phyloP scores from a whole-genome alignment of 35 echinoderm and acorn worm genomes.

The Ptychodera flava region DNA sequence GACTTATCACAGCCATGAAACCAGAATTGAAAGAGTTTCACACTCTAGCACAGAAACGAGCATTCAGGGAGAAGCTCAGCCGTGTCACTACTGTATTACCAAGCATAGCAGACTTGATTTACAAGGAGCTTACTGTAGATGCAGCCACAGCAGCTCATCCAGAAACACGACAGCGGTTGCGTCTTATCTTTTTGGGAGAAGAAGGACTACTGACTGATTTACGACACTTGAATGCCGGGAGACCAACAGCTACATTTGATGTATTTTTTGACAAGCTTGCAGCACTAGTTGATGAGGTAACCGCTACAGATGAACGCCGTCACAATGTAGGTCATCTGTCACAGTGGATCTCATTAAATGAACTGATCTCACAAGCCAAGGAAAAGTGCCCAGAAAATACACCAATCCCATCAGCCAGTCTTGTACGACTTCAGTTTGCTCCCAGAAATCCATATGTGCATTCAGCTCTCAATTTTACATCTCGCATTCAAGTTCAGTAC shows the following conservation, averaged over 20 bases:
- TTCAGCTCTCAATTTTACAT: conserved; percentile 11
- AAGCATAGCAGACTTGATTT: background rate
- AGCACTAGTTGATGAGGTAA: conserved; percentile 16
- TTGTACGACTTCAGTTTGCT: conserved; percentile 16
- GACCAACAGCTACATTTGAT: conserved; percentile 32
- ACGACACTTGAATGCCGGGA: conserved; percentile 5
- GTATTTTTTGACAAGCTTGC: conserved; percentile 24
- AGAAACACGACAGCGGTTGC: background rate
- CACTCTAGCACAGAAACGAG: background rate
- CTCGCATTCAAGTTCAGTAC: conserved; percentile 14
- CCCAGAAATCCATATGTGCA: conserved; percentile 10
- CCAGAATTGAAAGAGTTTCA: too few relatives aligned
- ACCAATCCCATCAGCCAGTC: conserved; percentile 8
- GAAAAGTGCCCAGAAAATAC: conserved; percentile 15
- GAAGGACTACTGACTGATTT: too few relatives aligned
- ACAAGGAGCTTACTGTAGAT: conserved; percentile 9
- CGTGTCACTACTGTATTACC: conserved; percentile 4
- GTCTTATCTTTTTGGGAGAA: conserved; percentile 8
- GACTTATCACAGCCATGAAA: background rate
- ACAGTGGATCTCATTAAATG: conserved; percentile 20
- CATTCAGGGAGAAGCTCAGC: conserved; percentile 2
- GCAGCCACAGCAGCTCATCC: conserved; percentile 7
- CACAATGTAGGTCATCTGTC: conserved; percentile 24
- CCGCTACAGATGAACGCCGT: conserved; percentile 15
- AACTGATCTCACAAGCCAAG: conserved; percentile 8